Conservation (phyloP, 2,113 vertebrate species). For the Trichomycterus rosablanca region DNA sequence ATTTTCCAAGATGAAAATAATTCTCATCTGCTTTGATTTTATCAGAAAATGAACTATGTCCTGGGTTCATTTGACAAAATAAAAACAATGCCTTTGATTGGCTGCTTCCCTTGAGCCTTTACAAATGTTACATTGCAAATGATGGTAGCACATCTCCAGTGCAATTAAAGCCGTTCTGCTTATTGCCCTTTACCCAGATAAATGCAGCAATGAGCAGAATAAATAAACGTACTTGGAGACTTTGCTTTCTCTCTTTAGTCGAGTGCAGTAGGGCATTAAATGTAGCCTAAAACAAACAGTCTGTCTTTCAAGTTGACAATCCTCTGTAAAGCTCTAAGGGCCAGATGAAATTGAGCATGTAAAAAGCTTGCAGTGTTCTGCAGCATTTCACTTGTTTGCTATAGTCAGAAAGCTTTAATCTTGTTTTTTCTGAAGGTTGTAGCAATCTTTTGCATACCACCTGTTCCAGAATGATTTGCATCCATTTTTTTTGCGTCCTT, state of each 20-base stretch:
- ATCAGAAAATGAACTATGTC: slow-evolving; percentile 18
- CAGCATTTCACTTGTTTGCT: too few relatives aligned
- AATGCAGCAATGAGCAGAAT: slow-evolving; percentile 23
- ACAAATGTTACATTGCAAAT: background rate
- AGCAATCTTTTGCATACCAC: too few relatives aligned
- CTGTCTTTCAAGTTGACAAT: slow-evolving; percentile 44
- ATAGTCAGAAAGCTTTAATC: too few relatives aligned
- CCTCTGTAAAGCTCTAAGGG: slow-evolving; percentile 37
- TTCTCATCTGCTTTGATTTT: too few relatives aligned
- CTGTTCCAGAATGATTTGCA: too few relatives aligned
- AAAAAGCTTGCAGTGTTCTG: slow-evolving; percentile 44
- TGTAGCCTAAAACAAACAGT: slow-evolving; percentile 5
- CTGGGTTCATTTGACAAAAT: slow-evolving; percentile 13
- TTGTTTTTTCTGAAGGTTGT: too few relatives aligned
- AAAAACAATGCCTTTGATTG: slow-evolving; percentile 19
- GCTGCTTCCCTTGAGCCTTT: background rate
- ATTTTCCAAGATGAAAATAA: too few relatives aligned
- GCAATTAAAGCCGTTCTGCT: slow-evolving; percentile 26
- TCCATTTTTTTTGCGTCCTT: too few relatives aligned
- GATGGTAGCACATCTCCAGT: slow-evolving; percentile 4
- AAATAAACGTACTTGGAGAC: slow-evolving; percentile 43
- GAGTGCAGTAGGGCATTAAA: slow-evolving; percentile 49
- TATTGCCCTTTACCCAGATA: slow-evolving; percentile 9
- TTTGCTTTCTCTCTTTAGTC: slow-evolving; percentile 5
- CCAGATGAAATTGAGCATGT: slow-evolving; percentile 51